Evolutionary conservation across 1,140 invertebrate species (phyloP).

Genomic region (Teleopsis dalmanni): DNA sequence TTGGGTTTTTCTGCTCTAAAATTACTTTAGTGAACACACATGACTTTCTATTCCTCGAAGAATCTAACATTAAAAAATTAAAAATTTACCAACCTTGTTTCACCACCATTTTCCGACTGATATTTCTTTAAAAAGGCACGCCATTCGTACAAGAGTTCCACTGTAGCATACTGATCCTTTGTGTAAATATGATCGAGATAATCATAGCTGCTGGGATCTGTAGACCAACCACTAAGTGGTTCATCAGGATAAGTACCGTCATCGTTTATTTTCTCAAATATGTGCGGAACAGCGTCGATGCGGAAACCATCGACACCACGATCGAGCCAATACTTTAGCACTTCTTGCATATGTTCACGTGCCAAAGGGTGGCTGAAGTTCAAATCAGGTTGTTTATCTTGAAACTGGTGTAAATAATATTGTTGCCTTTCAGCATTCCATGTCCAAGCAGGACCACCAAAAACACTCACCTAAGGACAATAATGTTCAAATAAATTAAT

Average conservation of each 20-base stretch:
- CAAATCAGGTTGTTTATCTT: slow-evolving; percentile 57
- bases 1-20: neutral
- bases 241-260: slow-evolving; percentile 50
- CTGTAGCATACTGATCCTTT: slow-evolving; percentile 46
- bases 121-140: slow-evolving; percentile 49
- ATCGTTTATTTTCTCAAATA: slow-evolving; percentile 55
- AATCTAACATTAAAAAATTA: neutral
- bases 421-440: slow-evolving; percentile 51
- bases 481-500: neutral
- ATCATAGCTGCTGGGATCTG: slow-evolving; percentile 42
- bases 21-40: neutral
- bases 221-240: slow-evolving; percentile 27
- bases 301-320: slow-evolving; percentile 70
- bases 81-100: slow-evolving; percentile 13
- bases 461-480: slow-evolving; percentile 42
- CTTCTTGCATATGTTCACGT: slow-evolving; percentile 55
- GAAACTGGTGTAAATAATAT: slow-evolving; percentile 63
- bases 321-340: slow-evolving; percentile 66
- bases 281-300: slow-evolving; percentile 55
- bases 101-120: slow-evolving; percentile 28
- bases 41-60: neutral
- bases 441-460: slow-evolving; percentile 56
- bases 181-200: slow-evolving; percentile 51
- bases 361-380: slow-evolving; percentile 59
- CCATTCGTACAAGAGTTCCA: slow-evolving; percentile 50